A percentile compares a stretch with the other conserved stretches of the same genome.
Evolutionary conservation across 2,797 vertebrate genomes (phyloP).

Genomic region (Eutrigla gurnardus): DNA sequence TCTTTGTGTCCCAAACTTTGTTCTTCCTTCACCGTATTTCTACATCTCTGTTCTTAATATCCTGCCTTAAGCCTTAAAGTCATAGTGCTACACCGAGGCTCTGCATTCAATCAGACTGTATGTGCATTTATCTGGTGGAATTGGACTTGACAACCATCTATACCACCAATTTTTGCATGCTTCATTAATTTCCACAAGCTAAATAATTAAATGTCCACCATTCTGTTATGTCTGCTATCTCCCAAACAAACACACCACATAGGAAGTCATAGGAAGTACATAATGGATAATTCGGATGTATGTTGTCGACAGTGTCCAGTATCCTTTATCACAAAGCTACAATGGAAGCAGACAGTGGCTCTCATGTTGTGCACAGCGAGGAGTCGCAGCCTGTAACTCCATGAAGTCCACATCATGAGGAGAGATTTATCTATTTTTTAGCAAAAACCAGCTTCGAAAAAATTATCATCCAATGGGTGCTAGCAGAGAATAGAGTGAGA

Average conservation of each 20-base stretch:
- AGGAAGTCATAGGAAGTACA: no score
- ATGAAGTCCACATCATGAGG: not conserved
- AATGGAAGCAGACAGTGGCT: no score
- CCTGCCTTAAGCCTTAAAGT: not conserved
- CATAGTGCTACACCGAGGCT: not conserved
- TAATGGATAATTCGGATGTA: no score
- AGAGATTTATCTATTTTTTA: not conserved
- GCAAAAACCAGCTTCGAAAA: constrained; percentile 2
- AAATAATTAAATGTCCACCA: not conserved
- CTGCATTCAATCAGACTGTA: not conserved
- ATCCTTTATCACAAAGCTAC: not conserved
- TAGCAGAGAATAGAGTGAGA: not conserved
- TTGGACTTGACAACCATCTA: not conserved
- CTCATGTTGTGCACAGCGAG: no score
- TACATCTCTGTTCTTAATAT: constrained; percentile 3
- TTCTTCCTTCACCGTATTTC: not conserved
- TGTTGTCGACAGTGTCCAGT: no score
- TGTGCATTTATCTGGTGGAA: not conserved
- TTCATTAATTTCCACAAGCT: not conserved
- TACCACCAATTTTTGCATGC: no score
- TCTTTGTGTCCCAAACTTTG: not conserved
- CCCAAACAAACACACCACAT: not conserved
- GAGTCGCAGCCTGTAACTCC: not conserved
- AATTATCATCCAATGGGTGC: not conserved
- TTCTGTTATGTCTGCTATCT: not conserved